Base-by-base conservation (phyloP, 2,797 vertebrate genomes). In the Chelmon rostratus region DNA sequence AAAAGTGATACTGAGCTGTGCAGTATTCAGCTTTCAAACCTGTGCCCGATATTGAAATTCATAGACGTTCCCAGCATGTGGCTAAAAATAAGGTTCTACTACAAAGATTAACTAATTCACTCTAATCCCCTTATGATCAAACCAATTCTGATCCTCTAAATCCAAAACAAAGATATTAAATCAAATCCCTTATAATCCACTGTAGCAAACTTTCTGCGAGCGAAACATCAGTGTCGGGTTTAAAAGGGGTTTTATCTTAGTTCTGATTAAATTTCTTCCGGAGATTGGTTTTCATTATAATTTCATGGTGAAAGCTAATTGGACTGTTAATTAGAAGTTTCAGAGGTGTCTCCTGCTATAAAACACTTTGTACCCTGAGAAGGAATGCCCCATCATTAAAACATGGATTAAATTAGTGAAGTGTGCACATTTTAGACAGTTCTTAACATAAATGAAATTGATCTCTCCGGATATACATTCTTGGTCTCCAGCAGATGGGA, bases 121-220 rank as follows among this genome's bases (percentile, higher is more conserved):
- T 75, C 23, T 88, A 92, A 91, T 90, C 86, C 78, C 84, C 70
- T 86, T 86, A 88, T 84, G 65, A 83, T 91, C 75, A 81, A 85
- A 87, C 83, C 57, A 78, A 58, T 79, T 83, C 74, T 83, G 66
- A 85, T 81, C 74, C 84, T 82, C 73, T 82, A 79, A 90, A 83
- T 88, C 83, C 78, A 81, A 87, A 90, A 91, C 88, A 82, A 88
- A 86, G 79, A 86, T 89, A 86, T 90, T 81, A 79, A 91, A 89
- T 91, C 38, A 84, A 80, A 86, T 87, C 84, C 73, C 68, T 67
- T 73, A 57, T 86, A 88, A 89, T 91, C 85, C 77, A 86, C 66
- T 81, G 63, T 3, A 68, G 66, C 47, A 85, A 88, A 91, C 72
- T 81, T 79, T 84, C 69, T 68, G 44, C 68, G 81, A 71, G 74